These are phyloP conservation scores for Tipula helvola DNA, from an alignment of 2,888 invertebrate species.

Conservation along the genomic window DNA sequence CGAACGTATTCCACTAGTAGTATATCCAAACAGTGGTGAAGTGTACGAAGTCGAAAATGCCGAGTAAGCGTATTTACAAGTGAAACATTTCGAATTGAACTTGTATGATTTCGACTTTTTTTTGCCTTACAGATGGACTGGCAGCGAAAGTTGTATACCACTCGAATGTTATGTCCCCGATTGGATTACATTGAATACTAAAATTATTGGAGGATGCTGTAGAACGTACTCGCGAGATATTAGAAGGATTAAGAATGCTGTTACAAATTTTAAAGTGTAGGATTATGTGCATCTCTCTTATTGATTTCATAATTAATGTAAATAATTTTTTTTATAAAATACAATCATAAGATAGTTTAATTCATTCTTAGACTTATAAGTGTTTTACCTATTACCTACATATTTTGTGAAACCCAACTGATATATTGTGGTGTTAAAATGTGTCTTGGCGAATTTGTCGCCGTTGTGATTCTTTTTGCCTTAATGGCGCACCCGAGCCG, in stretches of 20 bases:
- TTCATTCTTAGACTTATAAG: too few relatives aligned
- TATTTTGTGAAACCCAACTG: too few relatives aligned
- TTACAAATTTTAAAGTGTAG: constrained; percentile 15
- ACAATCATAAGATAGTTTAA: too few relatives aligned
- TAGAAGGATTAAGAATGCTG: constrained; percentile 47
- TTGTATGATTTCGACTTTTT: not conserved
- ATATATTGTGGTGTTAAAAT: too few relatives aligned
- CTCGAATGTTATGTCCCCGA: constrained; percentile 59
- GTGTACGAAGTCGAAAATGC: constrained; percentile 24
- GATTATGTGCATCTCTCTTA: constrained; percentile 11
- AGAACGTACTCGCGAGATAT: constrained; percentile 74
- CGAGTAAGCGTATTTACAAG: constrained; percentile 19
- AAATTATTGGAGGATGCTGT: constrained; percentile 87
- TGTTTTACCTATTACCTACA: too few relatives aligned
- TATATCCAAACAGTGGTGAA: constrained; percentile 83
- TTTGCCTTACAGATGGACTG: constrained; percentile 47
- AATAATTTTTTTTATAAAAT: not conserved
- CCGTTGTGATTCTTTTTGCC: too few relatives aligned
- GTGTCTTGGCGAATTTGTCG: too few relatives aligned
- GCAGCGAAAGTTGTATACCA: constrained; percentile 54
- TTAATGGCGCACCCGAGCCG: too few relatives aligned
- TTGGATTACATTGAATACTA: constrained; percentile 72
- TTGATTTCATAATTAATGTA: not conserved
- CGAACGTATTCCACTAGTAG: constrained; percentile 57
- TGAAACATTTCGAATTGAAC: not conserved